Base-by-base conservation (phyloP, 2,797 vertebrate species). In the Enteromius argenteus region DNA sequence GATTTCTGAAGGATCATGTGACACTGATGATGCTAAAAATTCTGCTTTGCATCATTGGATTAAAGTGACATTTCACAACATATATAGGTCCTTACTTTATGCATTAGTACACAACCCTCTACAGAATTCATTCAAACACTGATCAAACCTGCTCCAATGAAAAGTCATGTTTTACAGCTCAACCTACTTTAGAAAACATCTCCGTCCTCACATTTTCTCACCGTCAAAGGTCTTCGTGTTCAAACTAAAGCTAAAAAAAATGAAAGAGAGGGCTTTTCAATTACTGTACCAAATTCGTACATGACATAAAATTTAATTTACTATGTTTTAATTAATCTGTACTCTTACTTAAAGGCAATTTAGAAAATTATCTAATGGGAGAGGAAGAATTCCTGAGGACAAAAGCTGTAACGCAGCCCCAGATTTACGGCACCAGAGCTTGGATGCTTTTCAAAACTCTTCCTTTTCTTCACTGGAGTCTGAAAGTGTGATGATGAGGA, bases 291-390 rank as follows among this genome's bases (percentile, higher is more conserved):
- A 85, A 92, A 93, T 92, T 93, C 90, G 90, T 93, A 92, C 91
- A 91, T 90, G 92, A 92, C 79, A 88, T 66, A 87, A 94, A 95
- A 95, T 95, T 92, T 92, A 94, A 94, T 91, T 89, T 89, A 94
- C 91, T 93, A 91, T 85, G 88, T 93, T 94, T 95, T 95, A 95
- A 95, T 95, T 95, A 95, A 95, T 95, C 91, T 90, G 89, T 92
- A 92, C 90, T 91, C 92, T 95, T 93, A 94, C 93, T 94, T 94
- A 92, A 94, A 95, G 91, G 91, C 92, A 94, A 94, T 94, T 94
- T 93, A 93, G 94, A 92, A 94, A 93, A 94, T 94, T 89, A 93
- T 93, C 93, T 92, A 89, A 88, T 79, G 35, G 76, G 79, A 86
- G 83, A 89, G 81, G 88, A 77, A 89, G 74, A 85, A 89, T 88